phyloP scores from a whole-genome alignment of 2,888 invertebrate species.

The Cremastinae sp. region DNA sequence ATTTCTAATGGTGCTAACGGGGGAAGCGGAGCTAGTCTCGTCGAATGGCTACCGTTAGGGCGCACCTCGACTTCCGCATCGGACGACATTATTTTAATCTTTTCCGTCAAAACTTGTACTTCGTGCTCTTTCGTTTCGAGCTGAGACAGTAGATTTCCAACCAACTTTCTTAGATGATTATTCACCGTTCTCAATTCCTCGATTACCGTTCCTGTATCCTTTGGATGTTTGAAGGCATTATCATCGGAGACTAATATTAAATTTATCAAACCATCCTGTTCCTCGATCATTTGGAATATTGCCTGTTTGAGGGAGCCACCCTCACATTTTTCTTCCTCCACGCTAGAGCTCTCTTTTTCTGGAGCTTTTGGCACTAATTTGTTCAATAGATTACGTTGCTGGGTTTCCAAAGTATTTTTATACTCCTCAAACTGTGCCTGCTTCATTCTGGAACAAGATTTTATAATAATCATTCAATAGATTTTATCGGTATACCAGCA shows the following conservation, averaged over 20 bases:
- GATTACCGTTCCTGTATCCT: slow-evolving; percentile 84
- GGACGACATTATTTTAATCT: slow-evolving; percentile 77
- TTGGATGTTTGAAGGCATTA: slow-evolving; percentile 82
- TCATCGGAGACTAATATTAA: slow-evolving; percentile 69
- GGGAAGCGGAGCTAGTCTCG: slow-evolving; percentile 79
- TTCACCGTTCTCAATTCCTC: slow-evolving; percentile 86
- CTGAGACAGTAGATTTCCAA: slow-evolving; percentile 84
- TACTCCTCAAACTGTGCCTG: slow-evolving; percentile 77
- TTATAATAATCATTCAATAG: no score
- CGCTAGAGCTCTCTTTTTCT: slow-evolving; percentile 66
- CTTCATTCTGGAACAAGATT: slow-evolving; percentile 74
- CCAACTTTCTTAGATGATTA: slow-evolving; percentile 83
- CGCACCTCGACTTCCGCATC: slow-evolving; percentile 69
- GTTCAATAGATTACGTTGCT: slow-evolving; percentile 67
- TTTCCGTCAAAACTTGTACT: slow-evolving; percentile 83
- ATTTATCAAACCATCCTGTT: slow-evolving; percentile 84
- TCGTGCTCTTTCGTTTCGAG: slow-evolving; percentile 86
- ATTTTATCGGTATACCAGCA: no score
- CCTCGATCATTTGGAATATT: slow-evolving; percentile 86
- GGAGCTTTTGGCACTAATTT: slow-evolving; percentile 68
- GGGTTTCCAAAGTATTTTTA: slow-evolving; percentile 72
- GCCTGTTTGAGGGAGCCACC: slow-evolving; percentile 73
- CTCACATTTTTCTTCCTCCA: slow-evolving; percentile 62
- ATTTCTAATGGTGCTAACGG: slow-evolving; percentile 84
- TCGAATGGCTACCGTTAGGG: slow-evolving; percentile 70